Evolutionary conservation across 2,888 invertebrate species (phyloP).

Genomic region (Boloria euphrosyne): DNA sequence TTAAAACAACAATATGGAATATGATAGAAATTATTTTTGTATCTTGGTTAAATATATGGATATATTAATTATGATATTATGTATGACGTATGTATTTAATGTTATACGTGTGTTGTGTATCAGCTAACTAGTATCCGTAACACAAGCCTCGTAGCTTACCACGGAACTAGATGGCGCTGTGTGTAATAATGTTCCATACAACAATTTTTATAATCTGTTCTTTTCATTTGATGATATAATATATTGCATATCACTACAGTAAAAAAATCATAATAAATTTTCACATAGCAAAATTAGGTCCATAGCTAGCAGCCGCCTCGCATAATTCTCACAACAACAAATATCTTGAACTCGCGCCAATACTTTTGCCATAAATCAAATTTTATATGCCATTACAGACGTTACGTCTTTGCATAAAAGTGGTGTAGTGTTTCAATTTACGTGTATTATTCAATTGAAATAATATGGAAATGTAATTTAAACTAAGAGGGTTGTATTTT

Average conservation of each 20-base stretch:
- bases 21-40: too few relatives aligned
- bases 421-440: conserved; percentile 34
- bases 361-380: conserved; percentile 45
- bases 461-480: conserved; percentile 1
- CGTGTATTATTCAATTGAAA: conserved; percentile 16
- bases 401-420: conserved; percentile 44
- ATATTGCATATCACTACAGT: not conserved
- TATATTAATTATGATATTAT: too few relatives aligned
- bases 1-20: too few relatives aligned
- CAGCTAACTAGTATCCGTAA: too few relatives aligned
- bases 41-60: too few relatives aligned
- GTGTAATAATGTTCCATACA: too few relatives aligned
- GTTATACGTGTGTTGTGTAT: too few relatives aligned
- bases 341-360: conserved; percentile 46
- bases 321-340: conserved; percentile 42
- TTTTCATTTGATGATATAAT: too few relatives aligned
- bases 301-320: conserved; percentile 34
- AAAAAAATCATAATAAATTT: conserved; percentile 30
- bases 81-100: too few relatives aligned
- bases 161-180: too few relatives aligned
- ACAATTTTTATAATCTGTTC: too few relatives aligned
- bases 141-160: too few relatives aligned
- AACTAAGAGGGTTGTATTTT: not conserved
- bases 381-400: conserved; percentile 46
- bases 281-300: conserved; percentile 32